Conservation (phyloP, 2,888 invertebrate species). For the Chelonus formosanus region DNA sequence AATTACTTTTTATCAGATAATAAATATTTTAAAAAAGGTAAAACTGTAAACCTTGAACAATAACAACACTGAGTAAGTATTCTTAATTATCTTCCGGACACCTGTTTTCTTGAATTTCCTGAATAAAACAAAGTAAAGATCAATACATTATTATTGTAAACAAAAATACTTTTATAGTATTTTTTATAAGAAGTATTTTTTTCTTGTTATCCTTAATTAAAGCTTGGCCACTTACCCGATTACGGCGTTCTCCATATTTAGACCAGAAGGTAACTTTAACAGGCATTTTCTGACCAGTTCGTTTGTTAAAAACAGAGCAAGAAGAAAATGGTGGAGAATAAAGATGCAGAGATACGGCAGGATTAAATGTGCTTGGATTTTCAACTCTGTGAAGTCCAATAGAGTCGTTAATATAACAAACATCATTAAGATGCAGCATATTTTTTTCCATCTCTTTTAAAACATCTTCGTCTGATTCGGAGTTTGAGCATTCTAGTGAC, state of each 20-base stretch:
- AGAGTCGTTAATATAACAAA: constrained; percentile 95
- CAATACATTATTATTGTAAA: too few relatives aligned
- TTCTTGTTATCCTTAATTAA: too few relatives aligned
- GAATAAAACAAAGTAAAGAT: too few relatives aligned
- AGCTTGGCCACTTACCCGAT: too few relatives aligned
- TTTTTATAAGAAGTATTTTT: too few relatives aligned
- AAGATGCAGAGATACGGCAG: constrained; percentile 91
- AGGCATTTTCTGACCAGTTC: constrained; percentile 79
- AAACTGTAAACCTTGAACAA: too few relatives aligned
- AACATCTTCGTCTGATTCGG: constrained; percentile 64
- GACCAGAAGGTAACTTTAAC: constrained; percentile 92
- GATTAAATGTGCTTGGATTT: constrained; percentile 88
- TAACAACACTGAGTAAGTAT: too few relatives aligned
- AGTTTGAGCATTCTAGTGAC: constrained; percentile 59
- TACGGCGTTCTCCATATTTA: constrained; percentile 73
- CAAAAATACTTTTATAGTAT: too few relatives aligned
- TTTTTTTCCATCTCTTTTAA: constrained; percentile 75
- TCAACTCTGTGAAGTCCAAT: constrained; percentile 95
- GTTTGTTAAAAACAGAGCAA: constrained; percentile 91
- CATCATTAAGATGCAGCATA: constrained; percentile 77
- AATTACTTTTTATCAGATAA: too few relatives aligned
- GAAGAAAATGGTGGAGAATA: constrained; percentile 93
- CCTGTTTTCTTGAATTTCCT: too few relatives aligned
- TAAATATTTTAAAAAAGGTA: too few relatives aligned
- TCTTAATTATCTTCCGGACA: too few relatives aligned